These are phyloP conservation scores for Philereme vetulata DNA, from an alignment of 2,888 invertebrate genomes.

Conservation along the genomic window DNA sequence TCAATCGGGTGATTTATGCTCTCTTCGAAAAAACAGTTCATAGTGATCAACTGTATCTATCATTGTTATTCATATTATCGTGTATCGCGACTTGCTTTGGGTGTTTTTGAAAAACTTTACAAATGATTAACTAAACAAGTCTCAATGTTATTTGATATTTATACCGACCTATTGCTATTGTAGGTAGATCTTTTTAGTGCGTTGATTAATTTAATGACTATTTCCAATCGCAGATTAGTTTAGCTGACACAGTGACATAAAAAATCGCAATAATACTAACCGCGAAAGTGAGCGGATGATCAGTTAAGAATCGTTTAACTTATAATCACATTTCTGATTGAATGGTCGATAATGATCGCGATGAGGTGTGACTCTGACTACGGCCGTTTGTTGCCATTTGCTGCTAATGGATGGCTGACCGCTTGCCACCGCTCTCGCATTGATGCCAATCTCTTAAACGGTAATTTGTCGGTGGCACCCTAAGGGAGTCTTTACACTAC, in stretches of 20 bases:
- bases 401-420: constrained; percentile 64
- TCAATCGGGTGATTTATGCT: constrained; percentile 68
- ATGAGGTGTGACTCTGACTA: constrained; percentile 50
- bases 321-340: constrained; percentile 76
- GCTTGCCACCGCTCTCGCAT: constrained; percentile 54
- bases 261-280: constrained; percentile 35
- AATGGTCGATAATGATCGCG: constrained; percentile 74
- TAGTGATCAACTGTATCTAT: constrained; percentile 10
- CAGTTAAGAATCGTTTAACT: constrained; percentile 61
- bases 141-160: constrained; percentile 14
- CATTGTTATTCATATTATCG: constrained; percentile 25
- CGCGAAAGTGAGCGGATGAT: constrained; percentile 46
- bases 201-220: constrained; percentile 8
- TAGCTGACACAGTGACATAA: constrained; percentile 43
- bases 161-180: constrained; percentile 5
- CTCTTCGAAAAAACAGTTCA: constrained; percentile 38
- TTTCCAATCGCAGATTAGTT: constrained; percentile 13
- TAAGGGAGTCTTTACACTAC: constrained; percentile 43
- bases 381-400: constrained; percentile 59
- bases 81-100: constrained; percentile 17
- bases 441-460: constrained; percentile 79
- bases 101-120: constrained; percentile 13
- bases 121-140: constrained; percentile 19
- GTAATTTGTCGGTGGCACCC: constrained; percentile 63
- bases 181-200: constrained; percentile 16